phyloP scores from a whole-genome alignment of 1,140 invertebrate species.

The Paraescarpia echinospica region DNA sequence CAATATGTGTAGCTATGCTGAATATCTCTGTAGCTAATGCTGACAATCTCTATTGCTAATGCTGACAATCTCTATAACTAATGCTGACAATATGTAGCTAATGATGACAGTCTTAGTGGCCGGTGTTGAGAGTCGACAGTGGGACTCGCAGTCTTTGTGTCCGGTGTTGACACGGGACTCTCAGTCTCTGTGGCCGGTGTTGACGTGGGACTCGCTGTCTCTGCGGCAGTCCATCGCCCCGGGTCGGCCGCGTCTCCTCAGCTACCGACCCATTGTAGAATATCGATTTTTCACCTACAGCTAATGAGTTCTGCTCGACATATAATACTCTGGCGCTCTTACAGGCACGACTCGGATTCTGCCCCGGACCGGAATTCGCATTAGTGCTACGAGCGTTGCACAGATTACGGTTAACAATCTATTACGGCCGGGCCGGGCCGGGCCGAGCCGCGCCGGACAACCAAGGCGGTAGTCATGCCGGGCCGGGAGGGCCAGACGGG shows the following conservation, averaged over 20 bases:
- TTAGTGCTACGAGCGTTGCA: neutral
- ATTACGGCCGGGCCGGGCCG: neutral
- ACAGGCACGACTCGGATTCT: neutral
- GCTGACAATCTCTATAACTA: neutral
- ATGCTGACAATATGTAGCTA: too few relatives aligned
- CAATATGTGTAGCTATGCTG: too few relatives aligned
- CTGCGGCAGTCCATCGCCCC: neutral
- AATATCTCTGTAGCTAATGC: neutral
- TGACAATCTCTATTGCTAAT: neutral
- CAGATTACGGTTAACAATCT: neutral
- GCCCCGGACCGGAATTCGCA: conserved; percentile 2
- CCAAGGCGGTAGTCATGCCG: too few relatives aligned
- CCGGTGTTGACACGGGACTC: neutral
- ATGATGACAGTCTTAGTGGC: neutral
- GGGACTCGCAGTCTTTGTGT: neutral
- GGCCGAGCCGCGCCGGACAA: too few relatives aligned
- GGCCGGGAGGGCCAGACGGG: too few relatives aligned
- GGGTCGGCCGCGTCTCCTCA: neutral
- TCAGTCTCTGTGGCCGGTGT: neutral
- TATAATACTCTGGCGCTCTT: neutral
- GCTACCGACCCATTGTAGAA: neutral
- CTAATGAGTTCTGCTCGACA: conserved; percentile 4
- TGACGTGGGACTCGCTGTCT: neutral
- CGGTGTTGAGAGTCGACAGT: neutral
- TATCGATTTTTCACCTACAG: neutral